Conservation (phyloP, 2,113 vertebrate genomes). For the Ceyx cyanopectus region DNA sequence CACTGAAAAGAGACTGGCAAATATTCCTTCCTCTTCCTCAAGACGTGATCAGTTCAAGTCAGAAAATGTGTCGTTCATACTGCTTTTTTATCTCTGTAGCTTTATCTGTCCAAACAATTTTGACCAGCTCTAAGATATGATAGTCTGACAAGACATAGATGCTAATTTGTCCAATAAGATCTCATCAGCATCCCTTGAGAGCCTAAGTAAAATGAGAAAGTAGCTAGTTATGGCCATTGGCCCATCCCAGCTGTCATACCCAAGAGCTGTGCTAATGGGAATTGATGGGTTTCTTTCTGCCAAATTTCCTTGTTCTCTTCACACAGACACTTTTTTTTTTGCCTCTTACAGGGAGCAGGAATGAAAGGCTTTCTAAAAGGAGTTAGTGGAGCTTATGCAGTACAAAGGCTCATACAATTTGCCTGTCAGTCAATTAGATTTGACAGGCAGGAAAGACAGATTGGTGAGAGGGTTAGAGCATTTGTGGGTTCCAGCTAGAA, state of each 20-base stretch:
- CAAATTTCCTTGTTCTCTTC: background rate
- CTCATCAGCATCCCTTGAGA: background rate
- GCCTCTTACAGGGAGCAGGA: background rate
- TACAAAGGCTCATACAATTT: constrained; percentile 7
- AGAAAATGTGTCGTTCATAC: background rate
- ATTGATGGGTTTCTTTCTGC: background rate
- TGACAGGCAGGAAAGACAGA: background rate
- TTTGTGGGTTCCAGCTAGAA: background rate
- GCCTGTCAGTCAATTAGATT: background rate
- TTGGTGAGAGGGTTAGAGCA: background rate
- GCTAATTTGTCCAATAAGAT: background rate
- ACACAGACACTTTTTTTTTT: background rate
- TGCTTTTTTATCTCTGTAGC: background rate
- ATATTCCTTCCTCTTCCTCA: constrained; percentile 5
- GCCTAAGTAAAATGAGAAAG: background rate
- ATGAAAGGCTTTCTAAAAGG: constrained; percentile 13
- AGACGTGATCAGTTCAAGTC: background rate
- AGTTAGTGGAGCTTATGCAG: background rate
- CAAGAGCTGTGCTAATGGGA: background rate
- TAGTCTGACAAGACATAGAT: background rate
- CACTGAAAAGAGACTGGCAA: background rate
- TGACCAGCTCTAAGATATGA: background rate
- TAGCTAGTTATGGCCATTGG: background rate
- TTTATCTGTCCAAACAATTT: background rate
- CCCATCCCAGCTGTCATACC: background rate